A percentile compares a stretch with the other conserved stretches of the same genome.
These are phyloP conservation scores for Pseudoips prasinana DNA, from an alignment of 2,888 invertebrate genomes.

Conservation along the genomic window DNA sequence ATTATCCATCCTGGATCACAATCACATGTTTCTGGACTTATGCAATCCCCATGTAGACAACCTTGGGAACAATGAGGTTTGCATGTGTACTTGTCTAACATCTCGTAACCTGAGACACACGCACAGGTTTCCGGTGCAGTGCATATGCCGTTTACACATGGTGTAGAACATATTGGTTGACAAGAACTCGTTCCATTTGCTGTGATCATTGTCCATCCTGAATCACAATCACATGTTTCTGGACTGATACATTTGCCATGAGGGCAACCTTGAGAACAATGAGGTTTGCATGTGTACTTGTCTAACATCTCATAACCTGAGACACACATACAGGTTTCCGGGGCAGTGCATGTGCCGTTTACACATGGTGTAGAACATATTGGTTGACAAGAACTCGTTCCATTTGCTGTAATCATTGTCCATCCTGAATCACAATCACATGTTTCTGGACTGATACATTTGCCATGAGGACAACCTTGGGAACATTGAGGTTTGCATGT, in stretches of 20 bases:
- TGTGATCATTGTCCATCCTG: constrained; percentile 10
- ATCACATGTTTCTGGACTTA: constrained; percentile 18
- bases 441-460: neutral
- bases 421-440: neutral
- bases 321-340: constrained; percentile 13
- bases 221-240: constrained; percentile 11
- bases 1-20: constrained; percentile 13
- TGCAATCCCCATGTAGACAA: constrained; percentile 26
- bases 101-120: constrained; percentile 58
- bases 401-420: neutral
- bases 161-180: too few species aligned
- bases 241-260: constrained; percentile 13
- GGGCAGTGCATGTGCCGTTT: constrained; percentile 7
- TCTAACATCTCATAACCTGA: constrained; percentile 1
- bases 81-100: constrained; percentile 19
- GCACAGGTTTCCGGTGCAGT: constrained; percentile 77
- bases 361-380: constrained; percentile 12
- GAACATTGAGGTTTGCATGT: constrained; percentile 16
- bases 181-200: neutral
- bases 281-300: constrained; percentile 7
- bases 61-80: constrained; percentile 27
- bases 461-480: constrained; percentile 4
- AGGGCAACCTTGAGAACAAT: constrained; percentile 10
- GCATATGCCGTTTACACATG: constrained; percentile 42
- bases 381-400: constrained; percentile 7